These are phyloP conservation scores for Silurus asotus DNA, from an alignment of 2,113 vertebrate genomes.

Conservation along the genomic window DNA sequence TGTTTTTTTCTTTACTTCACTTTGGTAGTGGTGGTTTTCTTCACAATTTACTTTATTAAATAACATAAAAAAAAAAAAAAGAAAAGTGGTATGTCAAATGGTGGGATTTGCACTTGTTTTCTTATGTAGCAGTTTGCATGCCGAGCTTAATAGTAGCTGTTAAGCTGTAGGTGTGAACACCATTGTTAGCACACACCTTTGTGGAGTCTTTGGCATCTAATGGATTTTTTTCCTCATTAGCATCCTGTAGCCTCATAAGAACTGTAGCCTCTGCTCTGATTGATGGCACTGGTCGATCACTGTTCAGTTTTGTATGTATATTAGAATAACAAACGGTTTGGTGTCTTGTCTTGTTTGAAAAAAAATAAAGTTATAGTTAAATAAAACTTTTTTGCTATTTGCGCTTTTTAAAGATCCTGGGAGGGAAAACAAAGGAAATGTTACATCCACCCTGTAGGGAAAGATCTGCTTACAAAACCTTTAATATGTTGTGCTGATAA, in stretches of 20 bases:
- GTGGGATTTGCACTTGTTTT: background rate
- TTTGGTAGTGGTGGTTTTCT: background rate
- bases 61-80: no score
- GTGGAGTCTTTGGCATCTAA: background rate
- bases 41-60: background rate
- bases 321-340: constrained; percentile 44
- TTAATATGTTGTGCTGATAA: background rate
- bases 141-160: background rate
- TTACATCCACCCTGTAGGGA: background rate
- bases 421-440: background rate
- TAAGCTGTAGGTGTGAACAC: background rate
- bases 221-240: background rate
- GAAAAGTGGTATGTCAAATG: background rate
- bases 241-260: constrained; percentile 23
- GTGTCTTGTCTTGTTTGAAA: constrained; percentile 35
- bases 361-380: constrained; percentile 41
- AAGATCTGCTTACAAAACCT: background rate
- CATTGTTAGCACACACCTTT: background rate
- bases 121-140: background rate
- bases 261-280: constrained; percentile 31
- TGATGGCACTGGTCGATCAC: constrained; percentile 36
- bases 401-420: background rate
- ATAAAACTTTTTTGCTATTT: background rate
- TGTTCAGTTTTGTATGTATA: constrained; percentile 31
- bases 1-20: background rate